Evolutionary conservation across 2,113 vertebrate species (phyloP).

Genomic region (Calidris pygmaea): DNA sequence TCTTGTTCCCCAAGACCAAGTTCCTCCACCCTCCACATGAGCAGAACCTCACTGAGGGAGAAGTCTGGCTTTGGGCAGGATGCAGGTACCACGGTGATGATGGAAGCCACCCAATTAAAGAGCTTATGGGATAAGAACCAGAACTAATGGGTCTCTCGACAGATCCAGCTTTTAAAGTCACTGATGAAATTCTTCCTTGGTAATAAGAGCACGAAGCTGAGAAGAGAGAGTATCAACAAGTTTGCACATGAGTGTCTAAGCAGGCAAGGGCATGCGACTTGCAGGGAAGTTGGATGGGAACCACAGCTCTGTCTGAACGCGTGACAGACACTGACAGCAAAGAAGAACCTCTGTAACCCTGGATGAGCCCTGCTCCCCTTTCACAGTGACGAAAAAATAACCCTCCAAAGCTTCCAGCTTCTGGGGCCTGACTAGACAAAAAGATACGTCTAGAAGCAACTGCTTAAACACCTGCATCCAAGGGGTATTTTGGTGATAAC

Average conservation of each 20-base stretch:
- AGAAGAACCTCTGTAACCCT: background rate
- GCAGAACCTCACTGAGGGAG: background rate
- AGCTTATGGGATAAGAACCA: background rate
- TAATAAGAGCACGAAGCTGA: background rate
- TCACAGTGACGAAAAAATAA: background rate
- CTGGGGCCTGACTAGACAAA: fast-evolving
- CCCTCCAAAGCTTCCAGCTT: background rate
- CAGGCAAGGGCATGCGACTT: background rate
- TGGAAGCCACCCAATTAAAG: background rate
- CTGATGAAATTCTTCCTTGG: background rate
- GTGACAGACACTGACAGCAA: background rate
- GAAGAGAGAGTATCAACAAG: background rate
- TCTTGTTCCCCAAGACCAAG: too few relatives aligned
- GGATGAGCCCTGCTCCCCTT: background rate
- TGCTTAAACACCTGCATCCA: fast-evolving
- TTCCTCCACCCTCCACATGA: background rate
- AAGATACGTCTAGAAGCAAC: fast-evolving
- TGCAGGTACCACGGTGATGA: fast-evolving
- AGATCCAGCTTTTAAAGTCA: background rate
- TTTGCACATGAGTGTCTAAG: background rate
- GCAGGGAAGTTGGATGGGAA: background rate
- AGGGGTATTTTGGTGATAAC: background rate
- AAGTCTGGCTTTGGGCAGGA: background rate
- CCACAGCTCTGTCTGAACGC: background rate
- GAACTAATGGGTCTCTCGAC: background rate